A percentile compares a stretch with the other conserved stretches of the same genome.
phyloP scores from a whole-genome alignment of 2,797 vertebrate genomes.

The Danio jaintianensis region DNA sequence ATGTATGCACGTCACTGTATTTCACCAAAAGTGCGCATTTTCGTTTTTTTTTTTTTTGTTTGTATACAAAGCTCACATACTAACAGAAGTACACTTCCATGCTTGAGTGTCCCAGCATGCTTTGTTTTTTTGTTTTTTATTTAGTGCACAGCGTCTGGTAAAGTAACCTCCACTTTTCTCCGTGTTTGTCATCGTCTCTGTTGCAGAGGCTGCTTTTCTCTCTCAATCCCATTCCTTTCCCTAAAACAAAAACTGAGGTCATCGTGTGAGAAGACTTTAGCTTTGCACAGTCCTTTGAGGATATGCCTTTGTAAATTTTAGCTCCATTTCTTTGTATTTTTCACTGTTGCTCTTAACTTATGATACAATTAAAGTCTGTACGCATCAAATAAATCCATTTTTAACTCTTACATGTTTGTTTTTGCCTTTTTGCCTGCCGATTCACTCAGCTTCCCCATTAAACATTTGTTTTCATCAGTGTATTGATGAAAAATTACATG shows the following conservation, averaged over 20 bases:
- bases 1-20: constrained; percentile 32
- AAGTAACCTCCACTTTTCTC: constrained; percentile 70
- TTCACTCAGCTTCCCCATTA: constrained; percentile 29
- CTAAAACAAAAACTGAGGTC: constrained; percentile 54
- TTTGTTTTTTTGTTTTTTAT: constrained; percentile 29
- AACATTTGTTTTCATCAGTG: constrained; percentile 25
- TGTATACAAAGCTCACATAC: constrained; percentile 43
- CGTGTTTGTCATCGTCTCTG: constrained; percentile 74
- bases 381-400: constrained; percentile 89
- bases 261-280: constrained; percentile 45
- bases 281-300: constrained; percentile 49
- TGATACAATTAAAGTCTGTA: constrained; percentile 86
- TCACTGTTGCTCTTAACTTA: constrained; percentile 86
- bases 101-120: constrained; percentile 37
- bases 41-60: background rate
- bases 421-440: constrained; percentile 75
- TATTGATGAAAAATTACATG: background rate
- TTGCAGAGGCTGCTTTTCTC: constrained; percentile 87
- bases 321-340: constrained; percentile 84
- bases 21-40: background rate
- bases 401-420: constrained; percentile 78
- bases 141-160: constrained; percentile 50
- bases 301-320: constrained; percentile 55
- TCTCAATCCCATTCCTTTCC: constrained; percentile 81
- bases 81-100: constrained; percentile 60